Evolutionary conservation across 1,140 invertebrate genomes (phyloP).

Genomic region (Diuraphis noxia): DNA sequence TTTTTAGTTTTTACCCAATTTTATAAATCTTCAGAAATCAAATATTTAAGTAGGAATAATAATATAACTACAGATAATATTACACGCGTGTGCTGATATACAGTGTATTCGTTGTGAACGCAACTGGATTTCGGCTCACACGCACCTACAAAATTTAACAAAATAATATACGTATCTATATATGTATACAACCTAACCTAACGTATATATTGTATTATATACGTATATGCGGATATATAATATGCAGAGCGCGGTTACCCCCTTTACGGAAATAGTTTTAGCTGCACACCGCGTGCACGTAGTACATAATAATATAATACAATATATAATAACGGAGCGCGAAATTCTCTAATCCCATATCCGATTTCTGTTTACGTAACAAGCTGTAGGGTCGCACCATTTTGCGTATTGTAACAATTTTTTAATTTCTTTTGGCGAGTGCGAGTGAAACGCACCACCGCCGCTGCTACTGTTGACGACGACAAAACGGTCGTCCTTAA

Average conservation of each 20-base stretch:
- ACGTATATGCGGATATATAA: neutral
- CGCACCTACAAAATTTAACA: neutral
- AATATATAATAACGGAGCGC: neutral
- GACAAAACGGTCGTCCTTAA: slow-evolving; percentile 53
- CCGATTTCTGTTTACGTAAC: slow-evolving; percentile 54
- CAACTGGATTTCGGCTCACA: slow-evolving; percentile 19
- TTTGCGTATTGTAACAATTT: slow-evolving; percentile 49
- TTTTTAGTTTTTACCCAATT: neutral
- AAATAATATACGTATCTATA: neutral
- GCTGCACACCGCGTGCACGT: neutral
- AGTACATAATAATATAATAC: neutral
- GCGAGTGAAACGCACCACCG: neutral
- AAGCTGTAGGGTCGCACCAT: neutral
- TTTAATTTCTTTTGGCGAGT: slow-evolving; percentile 33
- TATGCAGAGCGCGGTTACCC: neutral
- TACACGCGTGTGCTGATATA: neutral
- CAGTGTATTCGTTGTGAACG: neutral
- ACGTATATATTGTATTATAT: no score
- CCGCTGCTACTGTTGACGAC: neutral
- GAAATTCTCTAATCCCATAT: slow-evolving; percentile 50
- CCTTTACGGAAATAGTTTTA: slow-evolving; percentile 21
- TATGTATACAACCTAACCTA: no score
- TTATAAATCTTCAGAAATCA: neutral
- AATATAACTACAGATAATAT: neutral
- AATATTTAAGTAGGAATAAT: neutral